A percentile compares a stretch with the other conserved stretches of the same genome.
These are phyloP conservation scores for Idaea dimidiata DNA, from an alignment of 2,888 invertebrate genomes.

Conservation along the genomic window DNA sequence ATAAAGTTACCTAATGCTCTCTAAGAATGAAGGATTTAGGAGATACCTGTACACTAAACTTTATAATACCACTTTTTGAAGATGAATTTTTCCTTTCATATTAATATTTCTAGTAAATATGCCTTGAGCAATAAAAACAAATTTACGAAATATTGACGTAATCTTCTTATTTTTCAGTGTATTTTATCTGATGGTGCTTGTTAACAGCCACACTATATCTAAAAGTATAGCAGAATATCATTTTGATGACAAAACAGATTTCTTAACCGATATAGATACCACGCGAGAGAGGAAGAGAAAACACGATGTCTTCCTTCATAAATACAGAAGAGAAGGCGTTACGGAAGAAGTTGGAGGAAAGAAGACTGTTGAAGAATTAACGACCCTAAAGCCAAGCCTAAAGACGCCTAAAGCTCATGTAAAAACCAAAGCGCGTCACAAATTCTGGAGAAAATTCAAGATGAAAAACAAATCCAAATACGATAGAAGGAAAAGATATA, in stretches of 20 bases:
- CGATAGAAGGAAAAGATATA: conserved; percentile 14
- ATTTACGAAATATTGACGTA: too few species aligned
- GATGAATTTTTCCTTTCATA: too few species aligned
- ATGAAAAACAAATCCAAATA: conserved; percentile 25
- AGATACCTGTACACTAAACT: not conserved
- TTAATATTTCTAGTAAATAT: too few species aligned
- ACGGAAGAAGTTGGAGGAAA: not conserved
- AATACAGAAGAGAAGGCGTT: not conserved
- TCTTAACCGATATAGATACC: conserved; percentile 31
- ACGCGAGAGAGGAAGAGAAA: conserved; percentile 23
- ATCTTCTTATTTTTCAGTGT: conserved; percentile 49
- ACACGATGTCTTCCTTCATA: conserved; percentile 20
- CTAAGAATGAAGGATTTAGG: not conserved
- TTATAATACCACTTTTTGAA: conserved; percentile 2
- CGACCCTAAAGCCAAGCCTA: not conserved
- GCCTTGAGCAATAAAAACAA: too few species aligned
- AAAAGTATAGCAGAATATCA: conserved; percentile 50
- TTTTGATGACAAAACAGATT: conserved; percentile 38
- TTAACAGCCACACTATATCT: conserved; percentile 58
- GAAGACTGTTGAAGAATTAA: not conserved
- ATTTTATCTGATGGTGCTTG: conserved; percentile 63
- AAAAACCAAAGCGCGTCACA: conserved; percentile 12
- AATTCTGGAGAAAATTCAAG: conserved; percentile 36
- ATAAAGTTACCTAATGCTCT: not conserved
- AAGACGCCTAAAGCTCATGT: not conserved